Base-by-base conservation (phyloP, 2,888 invertebrate species). In the Nymphalis urticae region DNA sequence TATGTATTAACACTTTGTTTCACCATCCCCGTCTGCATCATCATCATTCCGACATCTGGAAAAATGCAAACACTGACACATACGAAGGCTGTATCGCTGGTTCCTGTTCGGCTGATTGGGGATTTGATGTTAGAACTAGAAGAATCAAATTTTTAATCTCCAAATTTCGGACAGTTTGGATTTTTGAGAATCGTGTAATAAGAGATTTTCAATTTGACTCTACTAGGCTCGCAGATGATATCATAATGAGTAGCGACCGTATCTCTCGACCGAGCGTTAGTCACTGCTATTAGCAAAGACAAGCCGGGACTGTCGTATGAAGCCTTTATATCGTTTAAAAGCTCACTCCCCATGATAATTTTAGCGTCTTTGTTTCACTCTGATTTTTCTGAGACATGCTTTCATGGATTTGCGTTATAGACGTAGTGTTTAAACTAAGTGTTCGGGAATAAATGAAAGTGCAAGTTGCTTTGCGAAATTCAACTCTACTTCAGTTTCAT, bases 21-120 rank as follows among this genome's bases (percentile, higher is more conserved):
- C 95, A 97, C 97, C 97, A 97, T 97, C 94, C 97, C 97, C 92
- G 97, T 95, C 96, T 97, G 97, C 97, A 97, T 97, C 97, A 97
- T 97, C 95, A 97, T 97, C 97, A 97, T 97, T 94, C 97, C 97
- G 94, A 97, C 97, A 97, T 97, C 97, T 97, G 97, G 86, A 96
- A 96, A 95, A 95, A 95, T 93, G 93, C 93, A 93, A 93, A 94
- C 90, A 86, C 92, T 92, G 92, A 92, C 91, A 90, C 86, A 88
- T 82, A 88, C 85, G 89, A 83, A 87, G 82, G 86, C 82, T 85
- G 21, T 21, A 21, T 21, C 86, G 85, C 84, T 21, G 21, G 2
- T 21, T 84, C 82, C 83, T 82, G 80, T 76, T 79, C 78, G 77
- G 62, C 78, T 75, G 79, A 74, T 76, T 71, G 76, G 77, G 72